Conservation (phyloP, 2,888 invertebrate genomes). For the Parnassius glacialis region DNA sequence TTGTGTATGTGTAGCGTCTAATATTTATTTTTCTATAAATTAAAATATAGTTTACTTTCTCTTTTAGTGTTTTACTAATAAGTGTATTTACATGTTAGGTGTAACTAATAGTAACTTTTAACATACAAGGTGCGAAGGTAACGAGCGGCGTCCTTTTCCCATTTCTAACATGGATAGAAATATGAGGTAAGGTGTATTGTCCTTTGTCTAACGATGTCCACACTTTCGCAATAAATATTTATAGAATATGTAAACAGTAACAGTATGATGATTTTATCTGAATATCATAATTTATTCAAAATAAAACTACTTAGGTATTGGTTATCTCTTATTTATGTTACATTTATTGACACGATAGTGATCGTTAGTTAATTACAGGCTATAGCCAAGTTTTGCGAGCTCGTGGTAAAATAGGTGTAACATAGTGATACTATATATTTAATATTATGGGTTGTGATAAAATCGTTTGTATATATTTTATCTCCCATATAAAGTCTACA, state of each 20-base stretch:
- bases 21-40: constrained; percentile 62
- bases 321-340: constrained; percentile 9
- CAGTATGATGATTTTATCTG: constrained; percentile 19
- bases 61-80: constrained; percentile 49
- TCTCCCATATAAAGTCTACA: not conserved
- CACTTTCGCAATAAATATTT: constrained; percentile 42
- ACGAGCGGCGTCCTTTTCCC: constrained; percentile 35
- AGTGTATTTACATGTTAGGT: constrained; percentile 41
- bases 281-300: not conserved
- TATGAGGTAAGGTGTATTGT: constrained; percentile 70
- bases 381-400: constrained; percentile 1
- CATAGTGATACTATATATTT: not conserved
- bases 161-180: constrained; percentile 66
- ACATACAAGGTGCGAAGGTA: constrained; percentile 20
- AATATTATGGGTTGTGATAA: not conserved
- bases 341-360: constrained; percentile 21
- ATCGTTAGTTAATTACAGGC: constrained; percentile 13
- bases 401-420: constrained; percentile 1
- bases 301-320: not conserved
- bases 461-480: not conserved
- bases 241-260: constrained; percentile 27
- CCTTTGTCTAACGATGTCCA: constrained; percentile 42
- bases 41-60: constrained; percentile 53
- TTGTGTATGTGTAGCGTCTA: constrained; percentile 63
- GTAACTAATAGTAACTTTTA: constrained; percentile 37